A percentile compares a stretch with the other conserved stretches of the same genome.
These are phyloP conservation scores for Tricholaema leucomelas DNA, from an alignment of 2,113 vertebrate genomes.

Conservation along the genomic window DNA sequence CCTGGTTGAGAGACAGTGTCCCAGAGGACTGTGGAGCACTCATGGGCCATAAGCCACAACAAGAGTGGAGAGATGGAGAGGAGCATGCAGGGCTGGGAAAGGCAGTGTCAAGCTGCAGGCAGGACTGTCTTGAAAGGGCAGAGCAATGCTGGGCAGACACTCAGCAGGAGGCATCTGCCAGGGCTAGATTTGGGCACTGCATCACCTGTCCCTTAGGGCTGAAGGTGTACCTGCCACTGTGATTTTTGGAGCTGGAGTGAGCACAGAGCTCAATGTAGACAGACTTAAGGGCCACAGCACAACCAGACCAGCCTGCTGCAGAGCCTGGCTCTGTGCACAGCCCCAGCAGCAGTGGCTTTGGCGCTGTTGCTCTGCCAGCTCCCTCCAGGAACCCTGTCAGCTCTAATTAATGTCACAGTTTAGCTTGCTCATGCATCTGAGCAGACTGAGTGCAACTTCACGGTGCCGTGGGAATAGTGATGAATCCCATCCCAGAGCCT, in stretches of 20 bases:
- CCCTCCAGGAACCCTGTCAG: slow-evolving; percentile 32
- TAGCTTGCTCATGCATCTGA: slow-evolving; percentile 3
- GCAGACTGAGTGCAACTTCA: not conserved
- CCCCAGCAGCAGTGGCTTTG: not conserved
- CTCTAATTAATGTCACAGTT: slow-evolving; percentile 38
- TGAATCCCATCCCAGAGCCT: not conserved
- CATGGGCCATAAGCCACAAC: not conserved
- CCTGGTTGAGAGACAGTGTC: not conserved
- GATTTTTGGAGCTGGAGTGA: not conserved
- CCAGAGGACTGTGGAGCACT: not conserved
- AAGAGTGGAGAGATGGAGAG: not conserved
- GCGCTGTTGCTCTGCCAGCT: not conserved
- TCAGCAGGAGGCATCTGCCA: not conserved
- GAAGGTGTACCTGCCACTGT: not conserved
- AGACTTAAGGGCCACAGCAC: not conserved
- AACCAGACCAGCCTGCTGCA: not conserved
- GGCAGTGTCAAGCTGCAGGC: not conserved
- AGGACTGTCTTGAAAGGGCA: not conserved
- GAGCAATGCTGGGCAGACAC: not conserved
- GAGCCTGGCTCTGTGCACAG: not conserved
- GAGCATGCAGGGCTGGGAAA: not conserved
- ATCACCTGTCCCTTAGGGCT: not conserved
- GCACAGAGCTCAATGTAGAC: not conserved
- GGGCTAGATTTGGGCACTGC: not conserved
- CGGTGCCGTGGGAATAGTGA: accelerated